Evolutionary conservation across 1,140 invertebrate genomes (phyloP).

Genomic region (Drosophila bifasciata): DNA sequence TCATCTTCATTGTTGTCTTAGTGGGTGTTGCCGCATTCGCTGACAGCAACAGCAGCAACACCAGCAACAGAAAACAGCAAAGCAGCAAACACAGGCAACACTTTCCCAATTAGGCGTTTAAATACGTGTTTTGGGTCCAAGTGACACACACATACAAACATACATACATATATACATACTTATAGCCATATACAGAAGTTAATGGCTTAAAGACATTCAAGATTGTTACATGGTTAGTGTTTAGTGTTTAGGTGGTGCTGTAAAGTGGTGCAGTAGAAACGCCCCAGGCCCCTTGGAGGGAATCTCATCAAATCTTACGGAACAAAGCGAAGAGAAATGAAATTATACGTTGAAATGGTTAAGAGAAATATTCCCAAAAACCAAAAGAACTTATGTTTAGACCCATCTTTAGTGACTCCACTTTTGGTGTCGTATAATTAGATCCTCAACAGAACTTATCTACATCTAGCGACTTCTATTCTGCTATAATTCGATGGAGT

Average conservation of each 20-base stretch:
- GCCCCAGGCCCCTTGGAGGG: constrained; percentile 10
- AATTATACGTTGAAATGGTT: no score
- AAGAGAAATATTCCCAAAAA: no score
- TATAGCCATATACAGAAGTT: constrained; percentile 46
- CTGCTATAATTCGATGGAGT: no score
- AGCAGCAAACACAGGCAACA: constrained; percentile 55
- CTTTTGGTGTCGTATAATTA: no score
- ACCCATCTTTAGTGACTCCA: no score
- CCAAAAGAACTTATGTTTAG: no score
- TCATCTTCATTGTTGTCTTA: constrained; percentile 50
- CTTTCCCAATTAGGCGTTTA: constrained; percentile 62
- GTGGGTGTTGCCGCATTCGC: constrained; percentile 25
- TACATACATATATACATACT: constrained; percentile 15
- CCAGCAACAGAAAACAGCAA: not conserved
- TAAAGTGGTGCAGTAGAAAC: constrained; percentile 41
- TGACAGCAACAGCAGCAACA: constrained; percentile 9
- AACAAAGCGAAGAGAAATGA: no score
- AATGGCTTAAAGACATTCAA: constrained; percentile 68
- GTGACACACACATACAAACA: constrained; percentile 35
- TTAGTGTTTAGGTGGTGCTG: constrained; percentile 18
- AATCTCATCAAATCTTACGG: constrained; percentile 20
- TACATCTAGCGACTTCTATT: no score
- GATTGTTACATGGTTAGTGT: constrained; percentile 53
- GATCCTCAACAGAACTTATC: no score
- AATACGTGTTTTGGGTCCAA: constrained; percentile 30